Evolutionary conservation across 2,113 vertebrate genomes (phyloP), one percentile per base, ranked within the genome.

Genomic region (Phylloscopus whistleri): DNA sequence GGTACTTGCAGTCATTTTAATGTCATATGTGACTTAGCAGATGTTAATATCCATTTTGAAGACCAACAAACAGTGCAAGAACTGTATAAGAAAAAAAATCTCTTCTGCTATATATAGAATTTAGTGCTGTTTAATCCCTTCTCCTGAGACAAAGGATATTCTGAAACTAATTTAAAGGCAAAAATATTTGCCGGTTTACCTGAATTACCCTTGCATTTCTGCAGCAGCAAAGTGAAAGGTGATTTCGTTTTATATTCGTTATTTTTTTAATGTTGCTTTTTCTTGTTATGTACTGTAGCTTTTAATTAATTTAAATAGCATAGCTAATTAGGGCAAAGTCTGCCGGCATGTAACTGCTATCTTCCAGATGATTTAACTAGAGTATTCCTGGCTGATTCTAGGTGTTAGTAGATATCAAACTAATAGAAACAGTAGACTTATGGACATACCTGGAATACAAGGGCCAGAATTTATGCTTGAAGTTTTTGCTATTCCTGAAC

Each of bases 1-100:
- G 99, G 99, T 99, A 97, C 26, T 70, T 81, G 70, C 8, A 75
- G 30, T 62, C 55, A 30, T 89, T 89, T 89, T 78, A 59, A 30
- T 68, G n/a, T 87, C 17, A 7, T n/a, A 5, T 14, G 11, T 81
- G 37, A 75, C 30, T 75, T 88, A 63, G 20, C 39, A 90, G 39
- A 43, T 77, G 13, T 82, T 68, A 59, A 27, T 62, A 51, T 16
- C 11, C 30, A 41, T 83, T 64, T 56, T 70, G 82, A 92, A 86
- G 37, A 73, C 16, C 52, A 77, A 70, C 67, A 83, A 83, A 51
- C 13, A n/a, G 24, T 41, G 37, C 21, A 63, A 66, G 60, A 93
- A 41, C 13, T 48, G 11, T 56, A 7, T 30, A 43, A 63, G 23
- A 43, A 68, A 69, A 87, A 79, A 80, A 87, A 58, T 1, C 16